phyloP scores from a whole-genome alignment of 2,797 vertebrate species.

The Sebastes glaucus region DNA sequence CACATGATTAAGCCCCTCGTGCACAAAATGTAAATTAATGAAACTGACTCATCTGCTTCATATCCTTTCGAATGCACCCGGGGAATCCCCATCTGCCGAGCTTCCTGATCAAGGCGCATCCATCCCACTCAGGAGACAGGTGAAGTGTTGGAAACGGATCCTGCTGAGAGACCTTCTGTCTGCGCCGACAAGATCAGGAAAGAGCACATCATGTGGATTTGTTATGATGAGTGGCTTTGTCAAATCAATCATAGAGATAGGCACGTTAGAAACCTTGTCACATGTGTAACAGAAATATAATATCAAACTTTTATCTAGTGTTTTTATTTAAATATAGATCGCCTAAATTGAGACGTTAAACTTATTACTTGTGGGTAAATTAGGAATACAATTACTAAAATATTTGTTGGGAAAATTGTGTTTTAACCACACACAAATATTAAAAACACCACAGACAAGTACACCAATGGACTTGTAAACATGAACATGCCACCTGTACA shows the following conservation, averaged over 20 bases:
- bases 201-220: constrained; percentile 29
- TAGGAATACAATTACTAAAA: background rate
- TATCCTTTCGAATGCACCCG: constrained; percentile 36
- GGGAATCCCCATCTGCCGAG: constrained; percentile 68
- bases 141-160: constrained; percentile 31
- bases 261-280: background rate
- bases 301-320: background rate
- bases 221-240: constrained; percentile 24
- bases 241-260: constrained; percentile 6
- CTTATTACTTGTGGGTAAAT: background rate
- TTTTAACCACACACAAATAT: background rate
- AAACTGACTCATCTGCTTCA: constrained; percentile 32
- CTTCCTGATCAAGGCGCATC: constrained; percentile 48
- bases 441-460: background rate
- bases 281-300: background rate
- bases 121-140: constrained; percentile 45
- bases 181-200: constrained; percentile 30
- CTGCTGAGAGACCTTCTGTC: constrained; percentile 61
- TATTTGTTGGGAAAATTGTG: background rate
- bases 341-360: background rate
- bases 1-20: constrained; percentile 36
- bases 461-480: background rate
- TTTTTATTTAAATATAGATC: background rate
- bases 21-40: constrained; percentile 38
- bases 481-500: background rate